Base-by-base conservation (phyloP, 92 coral and sea anemone genomes). In the Parazoanthus swiftii region DNA sequence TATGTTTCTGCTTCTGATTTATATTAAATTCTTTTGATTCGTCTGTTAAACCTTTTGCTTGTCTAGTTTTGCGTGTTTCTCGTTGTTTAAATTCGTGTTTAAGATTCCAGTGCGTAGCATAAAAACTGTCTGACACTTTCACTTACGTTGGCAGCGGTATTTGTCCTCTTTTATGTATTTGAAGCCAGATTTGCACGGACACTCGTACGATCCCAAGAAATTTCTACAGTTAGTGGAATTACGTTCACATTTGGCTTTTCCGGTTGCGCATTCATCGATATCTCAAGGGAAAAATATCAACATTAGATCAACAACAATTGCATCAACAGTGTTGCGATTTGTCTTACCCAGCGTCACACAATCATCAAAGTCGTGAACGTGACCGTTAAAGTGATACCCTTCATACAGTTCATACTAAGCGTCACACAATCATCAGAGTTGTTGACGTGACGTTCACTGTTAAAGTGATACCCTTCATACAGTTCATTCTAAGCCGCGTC, bases 101-200 rank as follows among this genome's bases (percentile, higher is more conserved):
- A 1, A 39, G 50, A 76, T 39, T 18, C 46, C 23, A 44, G 25
- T 20, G 21, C 25, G 0, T 44, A 5, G 9, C 29, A 0, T 63
- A 63, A 20, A 2, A 35, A 39, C 25, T 36, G 29, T 23, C 35
- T n/a, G 48, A 63, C 20, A 58, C 9, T 20, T 23, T 83, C 13
- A 86, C 96, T 85, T 94, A 95, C 98, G 90, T 88, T 96, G 91
- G 79, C 98, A 96, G 70, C 79, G 80, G 82, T 66, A 86, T 4
- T 79, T 9, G 75, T 89, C 89, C 25, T 90, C 92, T 38, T 81
- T 81, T 70, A 88, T 90, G 80, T 93, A 85, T 79, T 91, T 87
- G 92, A 70, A 95, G 18, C 98, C 98, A 43, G 75, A 84, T 48
- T 89, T 89, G 85, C 98, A 96, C 2, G 88, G 90, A 76, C 98